Conservation (phyloP, 2,888 invertebrate genomes). For the Drosophila suboccidentalis region DNA sequence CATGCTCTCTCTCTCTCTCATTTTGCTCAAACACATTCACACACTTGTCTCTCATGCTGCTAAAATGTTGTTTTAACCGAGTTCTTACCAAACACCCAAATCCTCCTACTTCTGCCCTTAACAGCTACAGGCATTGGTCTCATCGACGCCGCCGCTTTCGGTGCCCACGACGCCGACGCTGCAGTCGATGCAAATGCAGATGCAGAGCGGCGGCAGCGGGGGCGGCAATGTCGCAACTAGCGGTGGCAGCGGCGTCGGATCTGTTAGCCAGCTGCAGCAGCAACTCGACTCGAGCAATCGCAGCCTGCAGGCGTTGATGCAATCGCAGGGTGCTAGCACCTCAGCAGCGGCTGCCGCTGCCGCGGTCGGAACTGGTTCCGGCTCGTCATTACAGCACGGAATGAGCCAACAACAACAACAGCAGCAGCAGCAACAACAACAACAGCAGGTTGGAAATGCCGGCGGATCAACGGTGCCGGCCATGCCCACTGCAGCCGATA, state of each 20-base stretch:
- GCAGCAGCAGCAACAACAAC: conserved; percentile 64
- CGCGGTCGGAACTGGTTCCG: conserved; percentile 30
- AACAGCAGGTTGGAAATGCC: conserved; percentile 53
- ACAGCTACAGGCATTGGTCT: conserved; percentile 86
- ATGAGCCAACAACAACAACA: conserved; percentile 71
- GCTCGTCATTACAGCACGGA: too few species aligned
- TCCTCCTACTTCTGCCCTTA: conserved; percentile 42
- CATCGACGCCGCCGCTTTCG: conserved; percentile 84
- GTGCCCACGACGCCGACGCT: conserved; percentile 84
- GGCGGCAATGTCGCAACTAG: conserved; percentile 38
- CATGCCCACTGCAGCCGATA: conserved; percentile 86
- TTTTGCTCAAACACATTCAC: background rate
- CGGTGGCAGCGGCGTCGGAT: conserved; percentile 53
- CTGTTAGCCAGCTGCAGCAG: conserved; percentile 68
- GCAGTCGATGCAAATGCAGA: conserved; percentile 85
- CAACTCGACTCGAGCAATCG: conserved; percentile 78
- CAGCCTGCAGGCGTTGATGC: conserved; percentile 84
- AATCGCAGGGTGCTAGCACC: conserved; percentile 80
- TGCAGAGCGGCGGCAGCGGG: conserved; percentile 76
- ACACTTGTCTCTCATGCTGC: conserved; percentile 4
- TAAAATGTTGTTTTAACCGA: conserved; percentile 43
- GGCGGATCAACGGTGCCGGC: conserved; percentile 76
- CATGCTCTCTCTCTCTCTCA: too few species aligned
- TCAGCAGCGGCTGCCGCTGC: conserved; percentile 79
- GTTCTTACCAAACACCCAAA: conserved; percentile 45